Evolutionary conservation across 2,797 vertebrate species (phyloP), one percentile per base, ranked within the genome.

Genomic region (Coendou prehensilis): DNA sequence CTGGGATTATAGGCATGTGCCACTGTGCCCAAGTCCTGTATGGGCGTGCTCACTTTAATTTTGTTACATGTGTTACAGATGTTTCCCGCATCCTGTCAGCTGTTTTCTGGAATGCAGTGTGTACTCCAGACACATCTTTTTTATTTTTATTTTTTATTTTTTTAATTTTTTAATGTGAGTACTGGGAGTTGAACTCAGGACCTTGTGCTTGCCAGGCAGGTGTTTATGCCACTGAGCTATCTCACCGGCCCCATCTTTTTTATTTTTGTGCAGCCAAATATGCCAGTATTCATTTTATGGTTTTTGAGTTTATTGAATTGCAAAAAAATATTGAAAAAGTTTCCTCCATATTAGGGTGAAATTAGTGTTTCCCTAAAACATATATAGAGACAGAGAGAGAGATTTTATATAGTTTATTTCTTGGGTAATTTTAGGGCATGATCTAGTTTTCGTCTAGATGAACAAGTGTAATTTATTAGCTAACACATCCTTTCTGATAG

Each of bases 301-400:
- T 41, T 81, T 91, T 94, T 86, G 30, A 54, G 6, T 81, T 79
- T 96, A 30, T 71, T 87, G 3, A 57, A 54, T 90, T 94, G 15
- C 56, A 56, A 79, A 56, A 87, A 76, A 76, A 92, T 17, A 50
- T 47, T 85, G 83, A 87, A 80, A 80, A 88, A 6, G 7, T 67
- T 2, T 92, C 30, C 17, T 69, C 54, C 22, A 79, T 6, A 2
- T 84, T 47, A 61, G 23, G 50, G 10, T 90, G 90, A 93, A 97
- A 59, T 30, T 88, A 79, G 5, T 73, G 28, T 91, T 91, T 96
- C 88, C 20, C 80, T 92, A 85, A 84, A 93, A 61, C 76, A 41
- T 82, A 64, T 9, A 26, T 73, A 5, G 26, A 73, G 41, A 37
- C 26, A 45, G 69, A 45, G 37, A 11, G 67, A 90, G 78, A 83